Evolutionary conservation across 2,888 invertebrate species (phyloP), one percentile per base, ranked within the genome.

Genomic region (Apeira syringaria): DNA sequence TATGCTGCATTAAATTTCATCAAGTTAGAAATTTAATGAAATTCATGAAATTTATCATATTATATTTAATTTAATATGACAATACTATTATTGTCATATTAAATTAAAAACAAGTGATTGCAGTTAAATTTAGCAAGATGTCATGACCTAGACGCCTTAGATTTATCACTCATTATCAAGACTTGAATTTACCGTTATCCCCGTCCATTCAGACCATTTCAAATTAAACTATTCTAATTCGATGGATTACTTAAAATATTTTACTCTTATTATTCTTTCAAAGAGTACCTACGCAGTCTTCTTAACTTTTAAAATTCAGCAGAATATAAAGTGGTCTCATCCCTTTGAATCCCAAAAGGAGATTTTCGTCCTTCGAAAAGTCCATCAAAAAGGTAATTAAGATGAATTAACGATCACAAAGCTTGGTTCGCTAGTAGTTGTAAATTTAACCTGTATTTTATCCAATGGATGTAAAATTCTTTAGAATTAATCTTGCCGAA

Each of bases 371-470:
- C 66, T 67, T 61, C 58, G 63, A 60, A 69, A 73, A 70, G 64
- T 75, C 59, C 65, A 71, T 74, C 73, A 66, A 72, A 75, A 74
- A 68, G 60, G 67, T 74, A 81, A 84, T 84, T 77, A 78, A 74
- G 72, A 77, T 74, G 68, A 76, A 80, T 79, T 78, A 76, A 76
- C 72, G 68, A 71, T 67, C 72, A 70, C 68, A 67, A 64, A 69
- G 67, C 59, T 59, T 56, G 48, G 62, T 61, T 71, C 7, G 22
- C 30, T 56, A 59, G 46, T 59, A 54, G 35, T 51, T 56, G 45
- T 58, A 59, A 20, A 20, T 29, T 13, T 5, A 38, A 59, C 64
- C 62, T 68, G 64, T 3, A 4, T 15, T 15, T 15, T 15, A 15
- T 15, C 15, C 2, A 3, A 15, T 15, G 4, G 15, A 15, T 4